A percentile compares a stretch with the other conserved stretches of the same genome.
Evolutionary conservation across 2,113 vertebrate genomes (phyloP).

Genomic region (Burhinus oedicnemus): DNA sequence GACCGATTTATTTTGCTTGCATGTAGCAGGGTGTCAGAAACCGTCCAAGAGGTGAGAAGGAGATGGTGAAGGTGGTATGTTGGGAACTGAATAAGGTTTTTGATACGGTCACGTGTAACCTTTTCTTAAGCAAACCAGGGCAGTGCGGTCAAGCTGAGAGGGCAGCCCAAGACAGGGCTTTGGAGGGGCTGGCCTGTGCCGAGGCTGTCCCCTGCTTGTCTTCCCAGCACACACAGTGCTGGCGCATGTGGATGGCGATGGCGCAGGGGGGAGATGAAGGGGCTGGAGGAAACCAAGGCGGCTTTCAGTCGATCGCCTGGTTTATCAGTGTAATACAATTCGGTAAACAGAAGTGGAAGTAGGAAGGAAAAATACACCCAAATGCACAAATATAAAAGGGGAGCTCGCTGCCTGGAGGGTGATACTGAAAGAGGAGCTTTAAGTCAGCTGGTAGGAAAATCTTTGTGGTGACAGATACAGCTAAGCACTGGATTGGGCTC

Average conservation of each 20-base stretch:
- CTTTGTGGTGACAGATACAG: background rate
- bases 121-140: background rate
- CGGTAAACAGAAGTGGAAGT: background rate
- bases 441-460: background rate
- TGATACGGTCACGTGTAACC: background rate
- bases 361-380: background rate
- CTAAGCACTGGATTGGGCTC: background rate
- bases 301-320: background rate
- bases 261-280: background rate
- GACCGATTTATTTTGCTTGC: background rate
- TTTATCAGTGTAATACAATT: background rate
- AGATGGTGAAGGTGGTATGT: background rate
- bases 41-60: background rate
- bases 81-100: background rate
- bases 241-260: accelerated
- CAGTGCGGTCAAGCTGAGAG: background rate
- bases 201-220: background rate
- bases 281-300: background rate
- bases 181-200: background rate
- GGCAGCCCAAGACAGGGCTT: background rate
- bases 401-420: accelerated
- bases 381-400: background rate
- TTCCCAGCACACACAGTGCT: accelerated
- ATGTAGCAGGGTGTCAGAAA: background rate
- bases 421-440: background rate